phyloP scores from a whole-genome alignment of 2,113 vertebrate genomes.

The Lophotis ruficrista region DNA sequence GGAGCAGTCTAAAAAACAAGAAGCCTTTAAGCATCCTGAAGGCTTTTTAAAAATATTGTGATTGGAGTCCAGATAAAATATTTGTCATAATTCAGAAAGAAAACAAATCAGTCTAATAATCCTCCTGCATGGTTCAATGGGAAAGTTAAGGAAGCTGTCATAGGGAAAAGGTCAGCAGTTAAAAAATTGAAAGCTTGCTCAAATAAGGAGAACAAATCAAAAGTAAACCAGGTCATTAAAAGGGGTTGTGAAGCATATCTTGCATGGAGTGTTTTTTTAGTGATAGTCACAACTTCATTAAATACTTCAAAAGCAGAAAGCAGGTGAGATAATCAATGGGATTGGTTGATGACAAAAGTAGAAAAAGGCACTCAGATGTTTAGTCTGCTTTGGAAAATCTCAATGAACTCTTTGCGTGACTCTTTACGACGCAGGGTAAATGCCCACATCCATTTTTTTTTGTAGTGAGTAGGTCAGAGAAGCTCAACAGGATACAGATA shows the following conservation, averaged over 20 bases:
- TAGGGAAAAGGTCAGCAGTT: not conserved
- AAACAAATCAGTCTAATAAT: constrained; percentile 26
- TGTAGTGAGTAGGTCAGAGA: not conserved
- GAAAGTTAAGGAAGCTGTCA: constrained; percentile 16
- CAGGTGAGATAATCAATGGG: not conserved
- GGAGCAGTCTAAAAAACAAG: not conserved
- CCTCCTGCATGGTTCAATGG: not conserved
- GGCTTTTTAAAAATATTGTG: not conserved
- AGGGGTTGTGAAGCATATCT: not conserved
- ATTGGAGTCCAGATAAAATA: not conserved
- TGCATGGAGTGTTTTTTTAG: not conserved
- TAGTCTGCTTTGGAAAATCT: not conserved
- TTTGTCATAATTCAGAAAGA: not conserved
- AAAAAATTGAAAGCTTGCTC: not conserved
- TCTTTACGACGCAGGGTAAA: rapidly evolving
- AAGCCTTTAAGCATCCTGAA: not conserved
- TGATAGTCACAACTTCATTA: not conserved
- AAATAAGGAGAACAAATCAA: not conserved
- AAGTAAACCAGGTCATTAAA: not conserved
- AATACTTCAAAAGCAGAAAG: not conserved
- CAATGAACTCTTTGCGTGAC: not conserved
- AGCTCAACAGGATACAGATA: not conserved
- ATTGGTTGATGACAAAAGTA: not conserved
- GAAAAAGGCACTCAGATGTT: not conserved
- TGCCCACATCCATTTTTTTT: not conserved